These are phyloP conservation scores for Eupithecia subfuscata DNA, from an alignment of 2,888 invertebrate species.

Conservation along the genomic window DNA sequence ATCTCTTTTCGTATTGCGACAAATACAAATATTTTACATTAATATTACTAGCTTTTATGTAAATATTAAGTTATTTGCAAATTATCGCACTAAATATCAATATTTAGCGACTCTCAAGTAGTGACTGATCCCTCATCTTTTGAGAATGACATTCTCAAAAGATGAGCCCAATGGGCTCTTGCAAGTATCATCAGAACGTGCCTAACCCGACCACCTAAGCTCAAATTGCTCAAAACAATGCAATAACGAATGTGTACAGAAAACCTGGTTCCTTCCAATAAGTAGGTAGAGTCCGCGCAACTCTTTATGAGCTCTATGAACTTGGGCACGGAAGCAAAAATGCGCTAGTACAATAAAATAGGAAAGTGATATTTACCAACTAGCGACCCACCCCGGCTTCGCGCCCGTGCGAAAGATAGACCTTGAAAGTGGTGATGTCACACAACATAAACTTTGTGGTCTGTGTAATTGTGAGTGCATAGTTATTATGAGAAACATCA, in stretches of 20 bases:
- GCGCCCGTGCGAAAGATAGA: no score
- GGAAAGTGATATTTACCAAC: no score
- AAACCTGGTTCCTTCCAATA: background rate
- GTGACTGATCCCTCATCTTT: background rate
- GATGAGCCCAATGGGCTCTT: background rate
- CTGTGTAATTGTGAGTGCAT: no score
- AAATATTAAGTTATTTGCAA: constrained; percentile 19
- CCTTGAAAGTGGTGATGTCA: no score
- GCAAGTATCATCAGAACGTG: background rate
- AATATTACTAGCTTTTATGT: background rate
- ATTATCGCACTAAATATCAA: background rate
- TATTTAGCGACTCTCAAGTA: background rate
- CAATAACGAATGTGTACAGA: background rate
- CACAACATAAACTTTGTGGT: no score
- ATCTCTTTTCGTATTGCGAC: background rate
- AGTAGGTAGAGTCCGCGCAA: no score
- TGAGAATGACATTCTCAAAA: background rate
- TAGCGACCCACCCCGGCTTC: no score
- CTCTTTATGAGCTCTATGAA: no score
- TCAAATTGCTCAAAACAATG: background rate
- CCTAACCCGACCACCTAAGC: background rate
- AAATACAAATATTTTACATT: background rate
- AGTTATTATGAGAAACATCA: no score
- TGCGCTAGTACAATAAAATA: no score
- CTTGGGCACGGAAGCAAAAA: no score